Evolutionary conservation across 2,113 vertebrate species (phyloP), one percentile per base, ranked within the genome.

Genomic region (Siphamia tubifer): DNA sequence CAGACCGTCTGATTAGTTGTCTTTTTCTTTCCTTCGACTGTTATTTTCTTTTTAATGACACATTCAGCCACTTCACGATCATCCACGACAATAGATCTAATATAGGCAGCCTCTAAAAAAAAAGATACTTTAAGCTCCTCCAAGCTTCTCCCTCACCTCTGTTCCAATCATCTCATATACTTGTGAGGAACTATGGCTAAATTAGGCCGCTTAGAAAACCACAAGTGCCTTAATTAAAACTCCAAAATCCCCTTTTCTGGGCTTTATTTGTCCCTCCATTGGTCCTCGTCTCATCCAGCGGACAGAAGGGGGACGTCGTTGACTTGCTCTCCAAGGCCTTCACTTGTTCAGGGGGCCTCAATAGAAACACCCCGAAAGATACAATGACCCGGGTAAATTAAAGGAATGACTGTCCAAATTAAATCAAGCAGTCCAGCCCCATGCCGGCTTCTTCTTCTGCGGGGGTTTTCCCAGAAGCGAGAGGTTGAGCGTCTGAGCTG

Each of bases 351-450:
- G n/a, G 60, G 67, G 23, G 79, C 68, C 68, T 90, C 87, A 87
- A 87, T 86, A 68, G 89, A 90, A 57, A 30, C 60, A 77, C 81
- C 35, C 77, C 21, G 81, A 88, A 83, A 83, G 87, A 91, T 83
- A 91, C 92, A 92, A 93, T 91, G 86, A 92, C 82, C 74, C 62
- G 36, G 36, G 82, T 79, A 89, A 89, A 89, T 88, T 87, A 90
- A 91, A 92, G 80, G 87, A 82, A 80, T 83, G 82, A 89, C 84
- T 86, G 88, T 91, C 87, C 84, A 89, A 89, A 91, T 92, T 82
- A 92, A 93, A 93, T 87, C 87, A 80, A 87, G 85, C 82, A 81
- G 77, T 28, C 60, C 80, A 78, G 83, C 72, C 70, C 62, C 73
- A 73, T 64, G 74, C 74, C 51, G 71, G 54, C 65, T 34, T 64